These are phyloP conservation scores for Gymnopithys bicolor DNA, from an alignment of 2,797 vertebrate species.

Conservation along the genomic window DNA sequence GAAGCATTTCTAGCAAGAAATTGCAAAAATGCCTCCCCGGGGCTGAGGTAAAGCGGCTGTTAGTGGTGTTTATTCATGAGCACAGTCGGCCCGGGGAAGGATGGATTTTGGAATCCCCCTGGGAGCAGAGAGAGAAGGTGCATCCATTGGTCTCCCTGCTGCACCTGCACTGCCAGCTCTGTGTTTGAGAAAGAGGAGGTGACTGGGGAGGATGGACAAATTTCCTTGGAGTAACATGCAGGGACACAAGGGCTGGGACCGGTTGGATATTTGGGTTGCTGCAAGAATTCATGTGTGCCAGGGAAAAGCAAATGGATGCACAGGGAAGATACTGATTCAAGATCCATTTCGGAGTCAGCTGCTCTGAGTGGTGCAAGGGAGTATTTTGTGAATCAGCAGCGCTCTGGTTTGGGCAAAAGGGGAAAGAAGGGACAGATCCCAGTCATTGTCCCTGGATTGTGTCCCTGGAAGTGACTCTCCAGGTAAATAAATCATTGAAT, in stretches of 20 bases:
- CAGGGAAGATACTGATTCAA: neutral
- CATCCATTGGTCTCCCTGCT: neutral
- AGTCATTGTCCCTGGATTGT: neutral
- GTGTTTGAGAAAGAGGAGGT: fast-evolving
- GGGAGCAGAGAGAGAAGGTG: neutral
- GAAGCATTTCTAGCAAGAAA: constrained; percentile 35
- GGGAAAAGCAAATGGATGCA: neutral
- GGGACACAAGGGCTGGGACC: neutral
- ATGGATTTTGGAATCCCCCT: neutral
- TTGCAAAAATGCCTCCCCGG: neutral
- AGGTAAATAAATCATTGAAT: neutral
- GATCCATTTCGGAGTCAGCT: neutral
- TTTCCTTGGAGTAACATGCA: neutral
- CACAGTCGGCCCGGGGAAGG: neutral
- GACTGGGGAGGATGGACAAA: too few relatives aligned
- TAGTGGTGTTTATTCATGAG: constrained; percentile 7
- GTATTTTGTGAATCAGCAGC: neutral
- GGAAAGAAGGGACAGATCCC: neutral
- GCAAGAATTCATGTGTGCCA: neutral
- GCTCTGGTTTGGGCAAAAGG: neutral
- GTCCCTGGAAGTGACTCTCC: neutral
- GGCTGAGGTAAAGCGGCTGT: neutral
- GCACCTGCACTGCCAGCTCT: neutral
- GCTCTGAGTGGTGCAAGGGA: neutral
- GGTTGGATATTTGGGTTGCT: fast-evolving